Evolutionary conservation across 2,888 invertebrate species (phyloP).

Genomic region (Drosophila nr. perissopoda): DNA sequence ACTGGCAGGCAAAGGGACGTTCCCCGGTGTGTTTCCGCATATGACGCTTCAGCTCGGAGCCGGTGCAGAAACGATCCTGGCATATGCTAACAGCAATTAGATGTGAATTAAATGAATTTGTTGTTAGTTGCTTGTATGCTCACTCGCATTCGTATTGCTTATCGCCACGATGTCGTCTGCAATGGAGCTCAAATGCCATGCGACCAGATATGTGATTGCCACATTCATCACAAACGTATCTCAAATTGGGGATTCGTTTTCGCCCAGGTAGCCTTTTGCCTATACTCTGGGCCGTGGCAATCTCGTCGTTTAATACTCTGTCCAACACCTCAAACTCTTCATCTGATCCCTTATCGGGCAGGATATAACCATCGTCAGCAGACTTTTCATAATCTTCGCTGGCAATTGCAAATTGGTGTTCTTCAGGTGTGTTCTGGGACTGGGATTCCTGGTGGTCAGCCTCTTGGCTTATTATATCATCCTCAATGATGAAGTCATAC

Average conservation of each 20-base stretch:
- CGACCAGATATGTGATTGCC: slow-evolving; percentile 69
- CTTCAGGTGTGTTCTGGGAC: not conserved
- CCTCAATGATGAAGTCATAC: slow-evolving; percentile 44
- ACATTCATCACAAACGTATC: slow-evolving; percentile 67
- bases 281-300: slow-evolving; percentile 24
- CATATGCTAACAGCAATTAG: slow-evolving; percentile 48
- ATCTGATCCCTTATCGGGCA: slow-evolving; percentile 38
- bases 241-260: slow-evolving; percentile 35
- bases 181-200: slow-evolving; percentile 69
- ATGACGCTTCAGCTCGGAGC: slow-evolving; percentile 70
- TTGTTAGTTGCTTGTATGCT: slow-evolving; percentile 21
- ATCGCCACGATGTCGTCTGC: slow-evolving; percentile 71
- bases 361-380: slow-evolving; percentile 12
- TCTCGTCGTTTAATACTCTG: slow-evolving; percentile 45
- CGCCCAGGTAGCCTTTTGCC: slow-evolving; percentile 36
- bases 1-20: slow-evolving; percentile 70
- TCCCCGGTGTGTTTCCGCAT: slow-evolving; percentile 70
- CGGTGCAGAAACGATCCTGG: slow-evolving; percentile 67
- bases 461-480: slow-evolving; percentile 27
- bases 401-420: slow-evolving; percentile 5
- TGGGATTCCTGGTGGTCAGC: slow-evolving; percentile 8
- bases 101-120: not conserved
- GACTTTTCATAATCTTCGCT: slow-evolving; percentile 1
- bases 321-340: slow-evolving; percentile 46
- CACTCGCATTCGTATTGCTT: slow-evolving; percentile 70